Percentiles rank a stretch among this genome's conserved stretches.
phyloP scores from a whole-genome alignment of 1,140 invertebrate genomes.

The Drosophila erecta region DNA sequence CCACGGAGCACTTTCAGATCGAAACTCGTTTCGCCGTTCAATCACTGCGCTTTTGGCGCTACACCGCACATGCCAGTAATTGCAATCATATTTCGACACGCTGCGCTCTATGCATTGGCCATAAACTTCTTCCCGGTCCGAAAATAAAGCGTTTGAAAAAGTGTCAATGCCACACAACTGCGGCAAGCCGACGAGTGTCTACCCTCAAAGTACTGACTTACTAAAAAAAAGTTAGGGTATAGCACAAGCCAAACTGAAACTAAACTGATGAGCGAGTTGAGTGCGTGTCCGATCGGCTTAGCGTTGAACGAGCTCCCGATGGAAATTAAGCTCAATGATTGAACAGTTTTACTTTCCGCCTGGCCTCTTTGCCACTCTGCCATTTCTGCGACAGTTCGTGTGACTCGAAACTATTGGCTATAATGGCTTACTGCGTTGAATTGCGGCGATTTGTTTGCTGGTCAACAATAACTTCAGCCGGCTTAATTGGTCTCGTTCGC shows the following conservation, averaged over 20 bases:
- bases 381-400: constrained; percentile 45
- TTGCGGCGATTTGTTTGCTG: constrained; percentile 61
- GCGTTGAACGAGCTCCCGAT: constrained; percentile 60
- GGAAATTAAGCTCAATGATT: constrained; percentile 75
- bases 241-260: constrained; percentile 5
- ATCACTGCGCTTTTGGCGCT: constrained; percentile 42
- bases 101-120: constrained; percentile 32
- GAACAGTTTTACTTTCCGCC: constrained; percentile 68
- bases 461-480: constrained; percentile 60
- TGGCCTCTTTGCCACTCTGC: too few relatives aligned
- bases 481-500: constrained; percentile 59
- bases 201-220: not conserved
- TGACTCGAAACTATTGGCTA: constrained; percentile 63
- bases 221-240: constrained; percentile 2
- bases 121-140: constrained; percentile 47
- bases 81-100: constrained; percentile 70
- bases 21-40: constrained; percentile 43
- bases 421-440: constrained; percentile 76
- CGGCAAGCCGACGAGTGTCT: not conserved
- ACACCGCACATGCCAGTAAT: constrained; percentile 48
- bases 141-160: constrained; percentile 5
- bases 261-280: constrained; percentile 56
- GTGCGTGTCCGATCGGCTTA: constrained; percentile 41
- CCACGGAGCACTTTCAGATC: constrained; percentile 25
- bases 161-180: not conserved